A percentile compares a stretch with the other conserved stretches of the same genome.
phyloP scores from a whole-genome alignment of 2,888 invertebrate genomes.

The Willowsia nigromaculata region DNA sequence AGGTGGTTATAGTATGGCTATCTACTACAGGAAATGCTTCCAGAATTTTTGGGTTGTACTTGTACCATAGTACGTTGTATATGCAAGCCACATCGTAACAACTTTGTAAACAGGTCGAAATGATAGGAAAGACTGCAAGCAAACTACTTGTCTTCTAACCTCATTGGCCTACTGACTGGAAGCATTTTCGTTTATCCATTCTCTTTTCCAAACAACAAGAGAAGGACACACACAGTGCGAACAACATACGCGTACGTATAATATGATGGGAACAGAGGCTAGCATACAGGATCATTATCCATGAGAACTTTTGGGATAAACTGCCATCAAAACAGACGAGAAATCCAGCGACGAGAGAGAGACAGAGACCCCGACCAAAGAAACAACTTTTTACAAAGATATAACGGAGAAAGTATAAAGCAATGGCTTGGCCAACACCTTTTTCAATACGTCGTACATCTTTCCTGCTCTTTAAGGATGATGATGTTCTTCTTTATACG shows the following conservation, averaged over 20 bases:
- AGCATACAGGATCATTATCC: conserved; percentile 58
- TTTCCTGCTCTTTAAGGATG: background rate
- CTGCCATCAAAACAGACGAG: conserved; percentile 43
- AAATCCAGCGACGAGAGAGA: conserved; percentile 36
- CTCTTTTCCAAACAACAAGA: background rate
- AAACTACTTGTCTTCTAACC: conserved; percentile 41
- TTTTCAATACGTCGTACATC: conserved; percentile 26
- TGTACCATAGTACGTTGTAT: too few species aligned
- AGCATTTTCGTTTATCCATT: conserved; percentile 28
- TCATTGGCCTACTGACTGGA: conserved; percentile 55
- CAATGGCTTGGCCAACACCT: conserved; percentile 11
- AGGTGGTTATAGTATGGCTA: background rate
- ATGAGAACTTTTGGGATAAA: conserved; percentile 51
- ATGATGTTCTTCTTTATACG: background rate
- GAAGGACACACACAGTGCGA: background rate
- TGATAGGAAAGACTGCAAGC: conserved; percentile 21
- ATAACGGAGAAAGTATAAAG: background rate
- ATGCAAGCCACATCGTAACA: conserved; percentile 27
- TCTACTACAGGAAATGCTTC: background rate
- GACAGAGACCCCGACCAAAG: background rate
- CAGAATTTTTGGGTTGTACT: conserved; percentile 28
- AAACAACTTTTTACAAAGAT: background rate
- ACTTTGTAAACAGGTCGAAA: conserved; percentile 60
- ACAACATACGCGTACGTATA: background rate
- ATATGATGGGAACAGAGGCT: conserved; percentile 44